These are phyloP conservation scores for Coenonympha arcania DNA, from an alignment of 2,888 invertebrate genomes.

Conservation along the genomic window DNA sequence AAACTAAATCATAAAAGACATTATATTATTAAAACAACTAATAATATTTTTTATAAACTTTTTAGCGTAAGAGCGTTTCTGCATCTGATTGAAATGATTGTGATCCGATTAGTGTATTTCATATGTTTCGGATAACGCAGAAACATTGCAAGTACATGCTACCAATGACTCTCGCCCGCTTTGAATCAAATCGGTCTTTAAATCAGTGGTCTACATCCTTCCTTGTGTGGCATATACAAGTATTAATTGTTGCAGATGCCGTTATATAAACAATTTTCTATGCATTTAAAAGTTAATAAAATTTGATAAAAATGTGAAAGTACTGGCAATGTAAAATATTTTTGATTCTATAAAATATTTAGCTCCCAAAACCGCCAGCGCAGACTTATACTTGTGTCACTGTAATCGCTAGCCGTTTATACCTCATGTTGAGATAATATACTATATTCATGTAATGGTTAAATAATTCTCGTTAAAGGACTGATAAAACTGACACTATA, in stretches of 20 bases:
- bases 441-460: background rate
- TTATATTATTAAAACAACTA: slow-evolving; percentile 8
- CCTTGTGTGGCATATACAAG: background rate
- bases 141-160: background rate
- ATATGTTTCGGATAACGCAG: background rate
- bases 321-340: background rate
- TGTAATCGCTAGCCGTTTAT: background rate
- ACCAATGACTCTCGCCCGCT: background rate
- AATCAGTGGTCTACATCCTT: background rate
- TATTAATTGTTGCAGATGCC: background rate
- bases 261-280: background rate
- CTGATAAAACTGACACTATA: background rate
- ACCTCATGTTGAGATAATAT: slow-evolving; percentile 1
- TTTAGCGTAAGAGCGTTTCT: slow-evolving; percentile 2
- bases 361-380: background rate
- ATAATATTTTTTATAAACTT: slow-evolving; percentile 7
- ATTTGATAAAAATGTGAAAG: no score
- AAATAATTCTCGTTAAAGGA: slow-evolving; percentile 4
- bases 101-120: background rate
- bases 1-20: slow-evolving; percentile 11
- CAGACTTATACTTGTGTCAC: background rate
- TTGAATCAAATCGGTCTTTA: background rate
- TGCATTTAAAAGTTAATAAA: background rate
- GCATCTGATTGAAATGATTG: background rate
- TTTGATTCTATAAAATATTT: background rate